A percentile compares a stretch with the other conserved stretches of the same genome.
Evolutionary conservation across 2,888 invertebrate genomes (phyloP).

Genomic region (Ormia ochracea): DNA sequence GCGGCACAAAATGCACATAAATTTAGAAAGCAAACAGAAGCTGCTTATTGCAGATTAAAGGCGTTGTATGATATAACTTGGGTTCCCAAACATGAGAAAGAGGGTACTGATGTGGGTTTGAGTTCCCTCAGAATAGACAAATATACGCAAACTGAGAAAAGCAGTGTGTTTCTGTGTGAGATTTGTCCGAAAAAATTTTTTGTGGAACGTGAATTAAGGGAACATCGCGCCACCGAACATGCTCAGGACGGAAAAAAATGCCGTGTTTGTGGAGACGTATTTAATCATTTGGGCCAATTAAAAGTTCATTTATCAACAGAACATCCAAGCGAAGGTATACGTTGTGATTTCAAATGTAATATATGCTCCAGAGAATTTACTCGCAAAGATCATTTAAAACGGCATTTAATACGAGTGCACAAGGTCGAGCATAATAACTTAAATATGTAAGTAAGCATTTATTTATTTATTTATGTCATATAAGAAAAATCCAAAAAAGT

Average conservation of each 20-base stretch:
- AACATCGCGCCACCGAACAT: slow-evolving; percentile 68
- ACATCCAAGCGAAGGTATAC: slow-evolving; percentile 59
- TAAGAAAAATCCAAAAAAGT: no score
- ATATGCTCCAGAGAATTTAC: slow-evolving; percentile 77
- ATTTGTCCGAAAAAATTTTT: slow-evolving; percentile 73
- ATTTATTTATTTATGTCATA: no score
- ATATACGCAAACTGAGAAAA: slow-evolving; percentile 73
- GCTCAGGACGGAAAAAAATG: slow-evolving; percentile 70
- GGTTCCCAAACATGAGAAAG: slow-evolving; percentile 57
- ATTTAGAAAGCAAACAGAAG: slow-evolving; percentile 74
- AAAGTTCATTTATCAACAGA: slow-evolving; percentile 74
- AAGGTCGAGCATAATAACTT: slow-evolving; percentile 49
- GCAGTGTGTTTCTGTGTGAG: slow-evolving; percentile 71
- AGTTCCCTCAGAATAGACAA: slow-evolving; percentile 55
- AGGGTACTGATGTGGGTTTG: slow-evolving; percentile 5
- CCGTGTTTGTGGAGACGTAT: slow-evolving; percentile 76
- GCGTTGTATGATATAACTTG: slow-evolving; percentile 65
- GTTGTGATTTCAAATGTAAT: slow-evolving; percentile 70
- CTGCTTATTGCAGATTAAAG: slow-evolving; percentile 72
- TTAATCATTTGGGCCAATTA: slow-evolving; percentile 76
- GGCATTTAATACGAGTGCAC: slow-evolving; percentile 78
- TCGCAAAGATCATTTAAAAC: slow-evolving; percentile 77
- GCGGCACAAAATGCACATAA: slow-evolving; percentile 71
- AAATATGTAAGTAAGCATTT: slow-evolving; percentile 44
- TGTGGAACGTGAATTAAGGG: slow-evolving; percentile 67